Conservation (phyloP, 2,888 invertebrate genomes). For the Agrilus mali region DNA sequence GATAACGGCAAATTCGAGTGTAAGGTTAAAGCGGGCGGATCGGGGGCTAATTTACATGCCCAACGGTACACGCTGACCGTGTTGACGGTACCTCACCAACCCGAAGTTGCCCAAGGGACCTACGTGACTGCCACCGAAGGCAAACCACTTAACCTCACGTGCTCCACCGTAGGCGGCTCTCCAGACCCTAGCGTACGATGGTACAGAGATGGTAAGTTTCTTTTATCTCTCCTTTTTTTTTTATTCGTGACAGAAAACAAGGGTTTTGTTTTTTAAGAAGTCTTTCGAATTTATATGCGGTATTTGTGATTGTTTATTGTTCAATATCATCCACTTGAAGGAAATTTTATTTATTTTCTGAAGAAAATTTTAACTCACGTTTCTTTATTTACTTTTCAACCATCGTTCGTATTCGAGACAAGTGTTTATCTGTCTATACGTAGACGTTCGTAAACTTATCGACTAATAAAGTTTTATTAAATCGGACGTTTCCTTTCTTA, state of each 20-base stretch:
- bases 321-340: too few relatives aligned
- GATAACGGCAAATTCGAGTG: conserved; percentile 91
- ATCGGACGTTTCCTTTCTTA: too few relatives aligned
- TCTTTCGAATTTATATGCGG: too few relatives aligned
- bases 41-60: conserved; percentile 71
- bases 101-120: conserved; percentile 61
- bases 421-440: too few relatives aligned
- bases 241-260: conserved; percentile 3
- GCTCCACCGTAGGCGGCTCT: conserved; percentile 78
- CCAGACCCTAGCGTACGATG: conserved; percentile 81
- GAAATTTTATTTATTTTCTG: too few relatives aligned
- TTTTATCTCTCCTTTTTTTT: conserved; percentile 9
- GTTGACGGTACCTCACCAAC: conserved; percentile 70
- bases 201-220: conserved; percentile 53
- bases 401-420: too few relatives aligned
- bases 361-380: too few relatives aligned
- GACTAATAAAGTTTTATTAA: too few relatives aligned
- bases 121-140: conserved; percentile 75
- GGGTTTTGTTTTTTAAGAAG: too few relatives aligned
- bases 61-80: conserved; percentile 77
- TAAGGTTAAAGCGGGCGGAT: conserved; percentile 70
- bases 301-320: too few relatives aligned
- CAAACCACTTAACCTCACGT: conserved; percentile 59
- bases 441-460: too few relatives aligned
- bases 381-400: too few relatives aligned